Base-by-base conservation (phyloP, 2,888 invertebrate species). In the Glyphotaelius pellucidus region DNA sequence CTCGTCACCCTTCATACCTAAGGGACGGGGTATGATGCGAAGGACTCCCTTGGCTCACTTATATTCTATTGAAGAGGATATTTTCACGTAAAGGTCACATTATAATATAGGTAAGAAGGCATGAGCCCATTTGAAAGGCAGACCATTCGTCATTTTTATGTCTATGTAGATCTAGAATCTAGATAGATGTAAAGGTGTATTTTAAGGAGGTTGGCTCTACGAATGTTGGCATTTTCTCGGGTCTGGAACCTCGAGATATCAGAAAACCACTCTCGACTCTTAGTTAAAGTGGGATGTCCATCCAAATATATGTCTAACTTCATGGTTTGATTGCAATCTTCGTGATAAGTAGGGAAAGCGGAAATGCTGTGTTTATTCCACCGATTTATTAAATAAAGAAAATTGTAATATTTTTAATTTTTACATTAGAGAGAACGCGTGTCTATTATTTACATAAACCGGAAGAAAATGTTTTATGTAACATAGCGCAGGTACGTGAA, bases 41-140 rank as follows among this genome's bases (percentile, higher is more conserved):
- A 67, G 67, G 67, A n/a, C 67, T 67, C 67, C 67, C 67, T 67
- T n/a, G 67, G 9, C 67, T 25, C 67, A 67, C 67, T 67, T 67
- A 67, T 67, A 67, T 67, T 67, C 67, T n/a, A 67, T 67, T n/a
- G 25, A 67, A 67, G 67, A 67, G 67, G 67, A 67, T 67, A 67
- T 67, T 67, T 67, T 67, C 67, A 67, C 67, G 67, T 67, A 67
- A 67, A 67, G 67, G 67, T 67, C 67, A n/a, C n/a, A 67, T 67
- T 67, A 67, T 67, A 67, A 67, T 67, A 67, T 9, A 67, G n/a
- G 67, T 67, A 67, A 67, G 67, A 67, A 67, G 67, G 67, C 67
- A 67, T 67, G n/a, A 25, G n/a, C 67, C 67, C 67, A 67, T 67
- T 67, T 67, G 67, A 67, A 67, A 67, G 67, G 67, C 67, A 67